phyloP scores from a whole-genome alignment of 1,140 invertebrate species.

The Drosophila rhopaloa region DNA sequence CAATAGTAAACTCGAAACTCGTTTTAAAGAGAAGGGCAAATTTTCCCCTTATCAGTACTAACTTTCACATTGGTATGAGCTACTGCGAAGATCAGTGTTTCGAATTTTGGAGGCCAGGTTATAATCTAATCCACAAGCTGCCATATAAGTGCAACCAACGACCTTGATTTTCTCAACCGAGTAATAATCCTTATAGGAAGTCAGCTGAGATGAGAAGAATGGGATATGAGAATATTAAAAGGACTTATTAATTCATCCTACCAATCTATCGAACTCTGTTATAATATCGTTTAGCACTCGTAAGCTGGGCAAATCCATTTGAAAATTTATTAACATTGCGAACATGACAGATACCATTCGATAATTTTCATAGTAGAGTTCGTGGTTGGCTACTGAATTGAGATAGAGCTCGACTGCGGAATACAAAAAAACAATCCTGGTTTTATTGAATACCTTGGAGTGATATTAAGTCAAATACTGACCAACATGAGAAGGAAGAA shows the following conservation, averaged over 20 bases:
- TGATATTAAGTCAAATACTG: slow-evolving; percentile 62
- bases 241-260: slow-evolving; percentile 15
- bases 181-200: slow-evolving; percentile 43
- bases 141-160: slow-evolving; percentile 97
- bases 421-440: neutral
- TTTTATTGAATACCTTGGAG: too few relatives aligned
- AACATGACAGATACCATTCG: slow-evolving; percentile 95
- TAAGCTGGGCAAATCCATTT: slow-evolving; percentile 12
- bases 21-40: too few relatives aligned
- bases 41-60: too few relatives aligned
- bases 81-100: slow-evolving; percentile 1
- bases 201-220: slow-evolving; percentile 2
- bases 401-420: slow-evolving; percentile 12
- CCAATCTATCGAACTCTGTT: slow-evolving; percentile 91
- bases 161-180: slow-evolving; percentile 94
- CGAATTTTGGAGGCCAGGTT: slow-evolving; percentile 5
- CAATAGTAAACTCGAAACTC: too few relatives aligned
- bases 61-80: neutral
- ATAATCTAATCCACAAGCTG: slow-evolving; percentile 93
- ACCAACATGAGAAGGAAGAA: slow-evolving; percentile 94
- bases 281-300: slow-evolving; percentile 94
- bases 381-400: slow-evolving; percentile 86
- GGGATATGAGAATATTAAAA: too few relatives aligned
- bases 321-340: slow-evolving; percentile 93
- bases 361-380: slow-evolving; percentile 93